Evolutionary conservation across 2,797 vertebrate species (phyloP), one percentile per base, ranked within the genome.

Genomic region (Dryobates pubescens): DNA sequence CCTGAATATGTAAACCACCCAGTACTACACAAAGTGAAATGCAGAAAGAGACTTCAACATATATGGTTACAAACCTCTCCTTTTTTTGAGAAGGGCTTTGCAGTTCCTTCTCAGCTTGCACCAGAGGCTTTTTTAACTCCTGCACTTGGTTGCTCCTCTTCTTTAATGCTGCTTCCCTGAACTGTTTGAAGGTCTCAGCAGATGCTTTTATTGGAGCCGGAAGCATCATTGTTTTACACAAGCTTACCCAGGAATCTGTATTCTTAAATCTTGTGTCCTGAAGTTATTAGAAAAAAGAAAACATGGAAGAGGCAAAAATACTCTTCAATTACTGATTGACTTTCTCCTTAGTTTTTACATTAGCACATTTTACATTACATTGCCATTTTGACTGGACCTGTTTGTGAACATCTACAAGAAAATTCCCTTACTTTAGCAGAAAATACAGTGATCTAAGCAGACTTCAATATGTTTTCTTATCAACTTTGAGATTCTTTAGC

Each of bases 121-220:
- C 97, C 84, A 96, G 76, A 57, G 96, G 95, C 78, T 94, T 98
- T 93, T 92, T 98, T 84, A 97, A 69, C 73, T 96, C 95, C 54
- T 95, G 96, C 7, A 29, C 97, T 86, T 98, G 97, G 69, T 97
- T 98, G 14, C 95, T 97, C 43, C 97, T 97, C 88, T 98, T 99
- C 89, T 98, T 98, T 61, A 99, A 97, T 5, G 98, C 98, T 51
- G 95, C 98, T 77, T 98, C 98, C 72, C 97, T 98, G 92, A 99
- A 99, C 34, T 98, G 97, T 93, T 98, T 98, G 96, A 99, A 99
- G 92, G 97, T 98, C 90, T 98, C 98, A 77, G 97, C 98, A 14
- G 99, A 99, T 4, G 98, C 97, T 93, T 98, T 99, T 87, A 98
- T 96, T 2, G 97, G 82, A 77, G 97, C 68, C 15, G 98, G 95